phyloP scores from a whole-genome alignment of 2,888 invertebrate species.

The Scaptomyza tumidula region DNA sequence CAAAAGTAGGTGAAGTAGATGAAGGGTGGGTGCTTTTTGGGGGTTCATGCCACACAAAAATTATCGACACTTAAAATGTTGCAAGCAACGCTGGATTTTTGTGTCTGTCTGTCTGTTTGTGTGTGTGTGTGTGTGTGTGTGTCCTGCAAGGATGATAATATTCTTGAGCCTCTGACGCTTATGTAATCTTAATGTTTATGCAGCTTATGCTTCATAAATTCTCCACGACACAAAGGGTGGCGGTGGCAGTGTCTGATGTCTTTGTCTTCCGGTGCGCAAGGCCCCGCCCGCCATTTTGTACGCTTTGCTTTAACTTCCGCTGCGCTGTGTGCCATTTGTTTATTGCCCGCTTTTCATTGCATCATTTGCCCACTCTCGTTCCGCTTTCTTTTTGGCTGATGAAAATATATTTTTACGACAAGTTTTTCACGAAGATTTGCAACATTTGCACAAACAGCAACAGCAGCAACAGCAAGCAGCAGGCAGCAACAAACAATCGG shows the following conservation, averaged over 20 bases:
- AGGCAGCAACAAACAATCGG: constrained; percentile 34
- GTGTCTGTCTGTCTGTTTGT: not conserved
- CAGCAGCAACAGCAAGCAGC: constrained; percentile 49
- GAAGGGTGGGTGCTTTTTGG: not conserved
- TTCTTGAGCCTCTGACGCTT: constrained; percentile 66
- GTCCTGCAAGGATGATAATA: constrained; percentile 42
- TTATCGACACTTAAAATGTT: constrained; percentile 80
- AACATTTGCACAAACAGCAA: constrained; percentile 71
- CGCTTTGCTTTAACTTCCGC: constrained; percentile 66
- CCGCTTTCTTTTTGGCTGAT: constrained; percentile 50
- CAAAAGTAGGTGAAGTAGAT: not conserved
- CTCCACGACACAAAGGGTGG: constrained; percentile 15
- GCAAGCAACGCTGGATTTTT: constrained; percentile 64
- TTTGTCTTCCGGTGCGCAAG: constrained; percentile 73
- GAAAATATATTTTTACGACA: constrained; percentile 81
- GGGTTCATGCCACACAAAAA: constrained; percentile 39
- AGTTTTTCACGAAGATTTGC: constrained; percentile 78
- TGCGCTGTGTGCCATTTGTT: constrained; percentile 75
- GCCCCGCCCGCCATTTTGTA: constrained; percentile 69
- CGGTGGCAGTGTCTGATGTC: constrained; percentile 33
- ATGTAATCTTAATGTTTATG: constrained; percentile 79
- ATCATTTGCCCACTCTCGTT: constrained; percentile 43
- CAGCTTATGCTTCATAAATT: constrained; percentile 81
- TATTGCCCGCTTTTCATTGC: constrained; percentile 76
- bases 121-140: not conserved